Conservation (phyloP, 2,797 vertebrate genomes). For the Urosaurus nigricauda region DNA sequence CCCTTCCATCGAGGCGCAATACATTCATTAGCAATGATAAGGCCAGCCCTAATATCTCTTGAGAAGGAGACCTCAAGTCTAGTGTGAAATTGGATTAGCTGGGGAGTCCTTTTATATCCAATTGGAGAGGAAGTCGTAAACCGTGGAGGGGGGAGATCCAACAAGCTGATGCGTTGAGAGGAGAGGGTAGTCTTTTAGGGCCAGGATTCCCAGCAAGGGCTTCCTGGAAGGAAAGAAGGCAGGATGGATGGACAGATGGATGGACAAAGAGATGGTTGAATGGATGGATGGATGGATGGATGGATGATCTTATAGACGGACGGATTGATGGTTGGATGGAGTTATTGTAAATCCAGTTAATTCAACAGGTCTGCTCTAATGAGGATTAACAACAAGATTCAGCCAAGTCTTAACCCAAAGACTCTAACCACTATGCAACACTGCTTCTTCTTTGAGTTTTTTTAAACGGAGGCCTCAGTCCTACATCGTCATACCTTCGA, state of each 20-base stretch:
- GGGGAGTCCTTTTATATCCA: slow-evolving; percentile 51
- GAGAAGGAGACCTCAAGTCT: slow-evolving; percentile 73
- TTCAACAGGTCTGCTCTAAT: too few species aligned
- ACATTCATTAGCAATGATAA: slow-evolving; percentile 71
- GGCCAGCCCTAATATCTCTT: slow-evolving; percentile 71
- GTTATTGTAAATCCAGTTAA: too few species aligned
- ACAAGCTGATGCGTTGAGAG: not conserved
- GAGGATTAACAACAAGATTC: too few species aligned
- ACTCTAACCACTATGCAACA: too few species aligned
- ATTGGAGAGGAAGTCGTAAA: slow-evolving; percentile 67
- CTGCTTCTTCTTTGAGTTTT: not conserved
- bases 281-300: too few species aligned
- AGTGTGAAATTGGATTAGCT: slow-evolving; percentile 75
- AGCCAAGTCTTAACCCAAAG: too few species aligned
- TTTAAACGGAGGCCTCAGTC: not conserved
- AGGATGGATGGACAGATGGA: not conserved
- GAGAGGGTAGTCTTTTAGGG: not conserved
- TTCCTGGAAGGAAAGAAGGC: slow-evolving; percentile 29
- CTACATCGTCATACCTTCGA: too few species aligned
- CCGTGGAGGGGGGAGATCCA: slow-evolving; percentile 47
- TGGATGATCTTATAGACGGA: too few species aligned
- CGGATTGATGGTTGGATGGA: too few species aligned
- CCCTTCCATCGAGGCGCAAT: not conserved
- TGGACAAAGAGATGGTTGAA: too few species aligned
- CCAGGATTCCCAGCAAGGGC: not conserved